These are phyloP conservation scores for Troides helena DNA, from an alignment of 2,888 invertebrate species.

Conservation along the genomic window DNA sequence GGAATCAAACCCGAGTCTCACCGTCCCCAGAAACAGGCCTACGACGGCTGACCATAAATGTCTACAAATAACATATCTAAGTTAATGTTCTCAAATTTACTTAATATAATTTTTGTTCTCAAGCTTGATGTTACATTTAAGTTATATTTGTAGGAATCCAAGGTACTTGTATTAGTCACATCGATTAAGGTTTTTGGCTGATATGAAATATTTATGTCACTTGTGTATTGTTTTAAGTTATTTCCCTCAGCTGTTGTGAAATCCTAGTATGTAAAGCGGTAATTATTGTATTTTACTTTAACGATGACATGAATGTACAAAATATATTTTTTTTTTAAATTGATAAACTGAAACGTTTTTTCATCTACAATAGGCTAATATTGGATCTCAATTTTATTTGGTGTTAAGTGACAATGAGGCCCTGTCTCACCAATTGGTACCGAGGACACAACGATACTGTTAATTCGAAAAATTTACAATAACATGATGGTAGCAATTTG, in stretches of 20 bases:
- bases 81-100: neutral
- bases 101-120: conserved; percentile 12
- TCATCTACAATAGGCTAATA: neutral
- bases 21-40: too few relatives aligned
- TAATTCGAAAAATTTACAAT: too few relatives aligned
- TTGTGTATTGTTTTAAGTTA: conserved; percentile 8
- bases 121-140: neutral
- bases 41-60: too few relatives aligned
- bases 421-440: too few relatives aligned
- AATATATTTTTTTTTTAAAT: too few relatives aligned
- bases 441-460: too few relatives aligned
- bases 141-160: neutral
- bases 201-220: conserved; percentile 8
- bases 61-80: too few relatives aligned
- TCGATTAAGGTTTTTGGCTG: conserved; percentile 23
- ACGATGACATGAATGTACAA: neutral
- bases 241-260: neutral
- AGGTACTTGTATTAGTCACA: conserved; percentile 27
- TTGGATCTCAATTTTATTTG: too few relatives aligned
- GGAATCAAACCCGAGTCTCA: too few relatives aligned
- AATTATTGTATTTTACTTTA: neutral
- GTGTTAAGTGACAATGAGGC: too few relatives aligned
- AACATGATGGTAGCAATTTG: too few relatives aligned
- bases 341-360: neutral
- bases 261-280: neutral